Base-by-base conservation (phyloP, 2,113 vertebrate species). In the Lophotis ruficrista region DNA sequence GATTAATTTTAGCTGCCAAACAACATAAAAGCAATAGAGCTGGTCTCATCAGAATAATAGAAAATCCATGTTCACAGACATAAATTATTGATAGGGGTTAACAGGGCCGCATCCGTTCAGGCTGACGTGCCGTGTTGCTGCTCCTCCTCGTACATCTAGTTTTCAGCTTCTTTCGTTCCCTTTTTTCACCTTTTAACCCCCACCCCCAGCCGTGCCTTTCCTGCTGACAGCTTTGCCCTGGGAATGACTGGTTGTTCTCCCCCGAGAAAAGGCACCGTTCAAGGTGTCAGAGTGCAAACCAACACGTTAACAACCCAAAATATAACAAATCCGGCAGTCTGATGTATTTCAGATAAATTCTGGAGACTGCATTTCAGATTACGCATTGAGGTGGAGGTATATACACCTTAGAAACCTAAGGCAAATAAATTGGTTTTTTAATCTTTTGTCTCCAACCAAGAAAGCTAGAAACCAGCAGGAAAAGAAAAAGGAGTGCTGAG, bases 31-130 rank as follows among this genome's bases (percentile, higher is more conserved):
- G 62, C 54, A 85, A 33, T 25, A 69, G 66, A 62, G 83, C 50
- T 56, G 64, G 19, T 47, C 80, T 92, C 83, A 54, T 62, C 76
- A 77, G n/a, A 77, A 57, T 77, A 80, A 94, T 54, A 90, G 89
- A 89, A 95, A 96, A 94, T 81, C 92, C 84, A 51, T 93, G 77
- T 82, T 87, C 69, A 22, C 51, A 22, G 60, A 8, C 50, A 50
- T 88, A 47, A 80, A 65, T 92, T 90, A 94, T 93, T 57, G 83
- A 92, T 54, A 53, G 86, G 88, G 83, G 61, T 83, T 91, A 94
- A 69, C 66, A 9, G 65, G 60, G 53, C 56, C 17, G 0, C 17
- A 16, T 15, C 73, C 54, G 38, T 48, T 33, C 53, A 15, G n/a
- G 53, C 5, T 57, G 51, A 6, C 0, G 6, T 41, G 48, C n/a